phyloP scores from a whole-genome alignment of 2,888 invertebrate species.

The Capitulum mitella region DNA sequence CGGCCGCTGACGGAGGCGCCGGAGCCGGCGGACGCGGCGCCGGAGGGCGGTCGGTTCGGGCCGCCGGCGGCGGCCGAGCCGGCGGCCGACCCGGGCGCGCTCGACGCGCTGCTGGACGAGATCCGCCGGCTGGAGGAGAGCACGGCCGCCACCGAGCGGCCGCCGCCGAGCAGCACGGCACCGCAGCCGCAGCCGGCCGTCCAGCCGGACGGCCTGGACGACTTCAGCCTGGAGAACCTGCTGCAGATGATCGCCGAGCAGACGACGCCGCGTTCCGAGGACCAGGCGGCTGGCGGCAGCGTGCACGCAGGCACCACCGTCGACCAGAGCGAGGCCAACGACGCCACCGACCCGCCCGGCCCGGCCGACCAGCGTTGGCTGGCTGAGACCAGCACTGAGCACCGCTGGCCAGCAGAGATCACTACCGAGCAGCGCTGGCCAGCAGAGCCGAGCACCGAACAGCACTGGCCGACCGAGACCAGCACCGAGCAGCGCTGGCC shows the following conservation, averaged over 20 bases:
- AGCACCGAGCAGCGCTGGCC: too few relatives aligned
- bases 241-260: slow-evolving; percentile 13
- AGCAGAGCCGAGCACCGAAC: too few relatives aligned
- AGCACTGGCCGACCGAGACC: too few relatives aligned
- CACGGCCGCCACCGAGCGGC: background rate
- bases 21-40: background rate
- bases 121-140: background rate
- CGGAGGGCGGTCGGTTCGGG: background rate
- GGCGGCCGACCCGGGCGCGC: background rate
- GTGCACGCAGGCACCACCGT: background rate
- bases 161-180: background rate
- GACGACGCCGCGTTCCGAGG: background rate
- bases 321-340: too few relatives aligned
- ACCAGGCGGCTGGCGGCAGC: background rate
- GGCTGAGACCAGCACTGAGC: too few relatives aligned
- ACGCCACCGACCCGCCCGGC: too few relatives aligned
- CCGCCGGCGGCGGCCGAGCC: background rate
- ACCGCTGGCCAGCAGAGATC: too few relatives aligned
- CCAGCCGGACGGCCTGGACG: background rate
- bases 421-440: too few relatives aligned
- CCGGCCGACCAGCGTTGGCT: too few relatives aligned
- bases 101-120: slow-evolving; percentile 13
- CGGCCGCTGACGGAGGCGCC: background rate
- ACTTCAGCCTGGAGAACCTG: background rate
- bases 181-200: background rate